phyloP scores from a whole-genome alignment of 1,140 invertebrate genomes.

The Sweltsa coloradensis region DNA sequence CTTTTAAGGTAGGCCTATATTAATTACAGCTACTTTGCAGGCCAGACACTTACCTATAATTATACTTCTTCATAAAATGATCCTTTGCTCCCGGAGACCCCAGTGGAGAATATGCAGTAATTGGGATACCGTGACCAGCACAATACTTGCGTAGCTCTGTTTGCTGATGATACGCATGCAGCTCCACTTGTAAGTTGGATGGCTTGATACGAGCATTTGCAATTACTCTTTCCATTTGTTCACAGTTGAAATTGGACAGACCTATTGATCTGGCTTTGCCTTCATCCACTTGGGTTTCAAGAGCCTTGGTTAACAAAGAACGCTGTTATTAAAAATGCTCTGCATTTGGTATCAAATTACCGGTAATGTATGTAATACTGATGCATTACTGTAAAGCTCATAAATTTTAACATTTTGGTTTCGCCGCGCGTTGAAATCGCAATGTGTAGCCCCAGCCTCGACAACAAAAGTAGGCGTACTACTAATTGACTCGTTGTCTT shows the following conservation, averaged over 20 bases:
- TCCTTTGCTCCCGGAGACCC: conserved; percentile 33
- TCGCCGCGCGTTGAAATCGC: no score
- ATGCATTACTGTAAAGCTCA: no score
- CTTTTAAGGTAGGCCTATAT: no score
- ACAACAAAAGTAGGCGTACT: no score
- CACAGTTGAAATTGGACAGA: conserved; percentile 23
- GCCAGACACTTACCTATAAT: conserved; percentile 35
- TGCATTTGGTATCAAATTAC: no score
- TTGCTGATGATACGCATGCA: conserved; percentile 37
- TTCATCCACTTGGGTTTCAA: conserved; percentile 31
- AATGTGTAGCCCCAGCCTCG: no score
- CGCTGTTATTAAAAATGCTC: no score
- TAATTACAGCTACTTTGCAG: no score
- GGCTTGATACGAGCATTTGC: background rate
- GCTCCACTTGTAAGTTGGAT: conserved; percentile 28
- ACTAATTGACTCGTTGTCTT: no score
- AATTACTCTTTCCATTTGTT: conserved; percentile 10
- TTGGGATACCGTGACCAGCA: conserved; percentile 24
- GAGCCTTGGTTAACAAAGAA: conserved; percentile 25
- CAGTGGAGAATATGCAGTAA: conserved; percentile 36
- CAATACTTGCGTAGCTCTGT: conserved; percentile 30
- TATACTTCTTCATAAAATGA: conserved; percentile 35
- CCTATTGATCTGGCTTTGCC: conserved; percentile 33
- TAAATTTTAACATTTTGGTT: no score
- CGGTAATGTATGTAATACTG: no score